Evolutionary conservation across 2,888 invertebrate species (phyloP).

Genomic region (Bellardia bayeri): DNA sequence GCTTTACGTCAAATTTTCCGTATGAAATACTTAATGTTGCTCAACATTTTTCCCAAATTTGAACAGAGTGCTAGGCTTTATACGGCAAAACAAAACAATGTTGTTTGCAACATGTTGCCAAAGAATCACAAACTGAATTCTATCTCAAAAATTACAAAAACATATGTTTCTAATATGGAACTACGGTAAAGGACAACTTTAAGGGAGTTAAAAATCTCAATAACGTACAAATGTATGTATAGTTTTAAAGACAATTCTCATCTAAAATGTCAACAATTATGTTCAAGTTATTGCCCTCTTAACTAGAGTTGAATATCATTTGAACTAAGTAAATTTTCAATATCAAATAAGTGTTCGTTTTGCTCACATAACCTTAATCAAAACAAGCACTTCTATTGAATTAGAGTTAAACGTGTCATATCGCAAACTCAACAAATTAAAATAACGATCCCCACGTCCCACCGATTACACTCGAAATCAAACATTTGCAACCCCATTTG

Average conservation of each 20-base stretch:
- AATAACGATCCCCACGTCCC: slow-evolving; percentile 67
- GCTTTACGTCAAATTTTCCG: too few species aligned
- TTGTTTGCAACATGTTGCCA: too few species aligned
- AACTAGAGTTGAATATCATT: slow-evolving; percentile 22
- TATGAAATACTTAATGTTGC: too few species aligned
- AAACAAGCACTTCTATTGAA: slow-evolving; percentile 48
- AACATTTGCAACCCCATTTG: slow-evolving; percentile 56
- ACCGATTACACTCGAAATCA: slow-evolving; percentile 56
- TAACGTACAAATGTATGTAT: too few species aligned
- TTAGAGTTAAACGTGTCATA: slow-evolving; percentile 68
- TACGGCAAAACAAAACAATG: too few species aligned
- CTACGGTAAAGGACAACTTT: too few species aligned
- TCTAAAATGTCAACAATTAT: slow-evolving; percentile 24
- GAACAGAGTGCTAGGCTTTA: too few species aligned
- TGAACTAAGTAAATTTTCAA: slow-evolving; percentile 27
- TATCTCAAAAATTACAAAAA: neutral
- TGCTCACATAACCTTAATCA: slow-evolving; percentile 49
- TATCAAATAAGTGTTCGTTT: slow-evolving; percentile 25
- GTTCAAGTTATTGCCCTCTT: neutral
- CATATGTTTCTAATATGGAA: too few species aligned
- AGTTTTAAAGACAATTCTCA: slow-evolving; percentile 2
- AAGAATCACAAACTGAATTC: too few species aligned
- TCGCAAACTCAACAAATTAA: slow-evolving; percentile 70
- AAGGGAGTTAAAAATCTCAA: too few species aligned
- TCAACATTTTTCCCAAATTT: too few species aligned